Evolutionary conservation across 23 tunicate species (phyloP), one percentile per base, ranked within the genome.

Genomic region (Trididemnum nubilum): DNA sequence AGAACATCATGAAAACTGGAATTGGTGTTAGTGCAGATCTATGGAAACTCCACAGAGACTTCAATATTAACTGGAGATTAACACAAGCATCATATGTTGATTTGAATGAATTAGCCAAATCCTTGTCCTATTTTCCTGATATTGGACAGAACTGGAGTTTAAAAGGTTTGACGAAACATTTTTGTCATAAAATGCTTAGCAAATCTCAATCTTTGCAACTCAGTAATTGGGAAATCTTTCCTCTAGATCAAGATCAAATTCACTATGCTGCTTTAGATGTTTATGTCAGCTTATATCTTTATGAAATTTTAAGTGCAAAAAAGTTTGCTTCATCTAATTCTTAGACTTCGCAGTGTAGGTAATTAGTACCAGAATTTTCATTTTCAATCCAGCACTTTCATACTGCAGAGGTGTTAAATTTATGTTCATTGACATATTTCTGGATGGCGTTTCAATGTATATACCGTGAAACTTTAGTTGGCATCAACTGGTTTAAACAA

Each of bases 181-280:
- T 77, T 18, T 54, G 52, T 27, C 19, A 77, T 27, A 52, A 77
- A 57, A 77, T 23, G 3, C 2, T 77, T 5, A 7, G 19, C n/a
- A 77, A 77, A 32, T 2, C 36, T 2, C 23, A 33, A 2, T 38
- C 59, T 36, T 15, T 77, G 24, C 65, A 54, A 54, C 19, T 77
- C 3, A 77, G 81, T 29, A 54, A 77, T 32, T 77, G 81, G 81
- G 67, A 52, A 12, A 2, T 4, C 9, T 52, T 77, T 77, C 81
- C 81, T 51, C 33, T 77, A 22, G 54, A 37, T 12, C 18, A 31
- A 2, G 21, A 31, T 2, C 81, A 77, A 28, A 52, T 77, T 5
- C 38, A 77, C 18, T 77, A 77, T 54, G 66, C 81, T 26, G 81
- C 81, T 1, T 33, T 52, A 31, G 81, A 77, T 77, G 81, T 67